Percentiles rank a stretch among this genome's conserved stretches.
phyloP scores from a whole-genome alignment of 2,888 invertebrate genomes.

The Spicauda simplicius region DNA sequence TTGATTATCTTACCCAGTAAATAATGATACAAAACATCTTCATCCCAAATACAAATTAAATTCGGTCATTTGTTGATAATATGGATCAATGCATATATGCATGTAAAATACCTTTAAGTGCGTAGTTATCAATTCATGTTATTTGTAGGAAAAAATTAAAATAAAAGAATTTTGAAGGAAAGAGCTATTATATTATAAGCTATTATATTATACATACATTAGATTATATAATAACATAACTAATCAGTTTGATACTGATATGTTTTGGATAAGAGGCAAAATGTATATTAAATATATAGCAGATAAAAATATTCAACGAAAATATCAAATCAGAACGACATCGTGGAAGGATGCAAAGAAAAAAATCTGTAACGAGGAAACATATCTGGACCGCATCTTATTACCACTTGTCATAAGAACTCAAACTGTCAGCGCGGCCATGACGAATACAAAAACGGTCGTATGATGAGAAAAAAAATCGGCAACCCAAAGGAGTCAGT shows the following conservation, averaged over 20 bases:
- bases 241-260: no score
- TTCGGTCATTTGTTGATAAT: not conserved
- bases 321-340: not conserved
- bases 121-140: no score
- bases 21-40: not conserved
- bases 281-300: not conserved
- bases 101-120: no score
- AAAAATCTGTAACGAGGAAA: slow-evolving; percentile 14
- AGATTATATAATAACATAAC: no score
- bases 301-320: not conserved
- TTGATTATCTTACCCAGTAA: not conserved
- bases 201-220: no score
- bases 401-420: slow-evolving; percentile 17
- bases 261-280: not conserved
- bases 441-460: slow-evolving; percentile 35
- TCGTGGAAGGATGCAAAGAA: not conserved
- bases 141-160: no score
- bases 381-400: slow-evolving; percentile 12
- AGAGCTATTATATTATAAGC: no score
- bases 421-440: slow-evolving; percentile 23
- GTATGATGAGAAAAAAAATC: slow-evolving; percentile 34
- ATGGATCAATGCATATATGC: no score
- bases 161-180: no score
- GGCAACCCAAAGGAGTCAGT: slow-evolving; percentile 48
- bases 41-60: not conserved